Conservation (phyloP, 37 sponge, comb jelly and placozoan genomes). For the Eunapius fragilis region DNA sequence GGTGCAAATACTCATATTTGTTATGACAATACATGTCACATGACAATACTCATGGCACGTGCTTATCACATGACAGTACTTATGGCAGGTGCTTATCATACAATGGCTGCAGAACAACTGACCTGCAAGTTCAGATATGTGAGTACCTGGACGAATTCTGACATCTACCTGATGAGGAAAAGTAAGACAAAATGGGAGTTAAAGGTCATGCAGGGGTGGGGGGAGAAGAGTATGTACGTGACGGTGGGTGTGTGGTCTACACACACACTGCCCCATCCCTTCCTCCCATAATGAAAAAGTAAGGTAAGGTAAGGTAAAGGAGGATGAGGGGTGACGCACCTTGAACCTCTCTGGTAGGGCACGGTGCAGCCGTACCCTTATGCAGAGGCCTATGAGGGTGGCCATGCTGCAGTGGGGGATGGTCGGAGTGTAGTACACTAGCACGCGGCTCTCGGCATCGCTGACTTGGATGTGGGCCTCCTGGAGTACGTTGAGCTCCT, state of each 20-base stretch:
- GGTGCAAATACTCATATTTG: too few species aligned
- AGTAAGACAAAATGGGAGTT: neutral
- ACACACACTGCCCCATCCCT: too few species aligned
- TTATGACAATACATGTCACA: too few species aligned
- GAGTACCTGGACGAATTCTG: constrained; percentile 78
- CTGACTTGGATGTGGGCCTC: constrained; percentile 80
- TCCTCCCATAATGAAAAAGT: too few species aligned
- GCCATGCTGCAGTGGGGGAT: constrained; percentile 99
- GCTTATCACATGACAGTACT: too few species aligned
- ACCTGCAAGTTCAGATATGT: constrained; percentile 86
- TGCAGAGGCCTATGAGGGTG: constrained; percentile 95
- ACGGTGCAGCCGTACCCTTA: constrained; percentile 86
- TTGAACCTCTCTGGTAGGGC: constrained; percentile 88
- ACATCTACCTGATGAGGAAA: constrained; percentile 86
- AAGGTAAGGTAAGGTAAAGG: too few species aligned
- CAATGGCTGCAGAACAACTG: constrained; percentile 9
- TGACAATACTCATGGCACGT: too few species aligned
- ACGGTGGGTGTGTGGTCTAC: neutral
- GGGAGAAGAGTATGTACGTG: neutral
- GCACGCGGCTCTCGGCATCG: constrained; percentile 62
- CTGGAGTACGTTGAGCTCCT: constrained; percentile 93
- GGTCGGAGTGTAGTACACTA: constrained; percentile 94
- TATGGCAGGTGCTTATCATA: neutral
- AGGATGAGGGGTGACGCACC: constrained; percentile 30
- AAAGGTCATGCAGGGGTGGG: neutral